Percentiles rank a stretch among this genome's conserved stretches.
These are phyloP conservation scores for Chauna torquata DNA, from an alignment of 2,113 vertebrate species.

Conservation along the genomic window DNA sequence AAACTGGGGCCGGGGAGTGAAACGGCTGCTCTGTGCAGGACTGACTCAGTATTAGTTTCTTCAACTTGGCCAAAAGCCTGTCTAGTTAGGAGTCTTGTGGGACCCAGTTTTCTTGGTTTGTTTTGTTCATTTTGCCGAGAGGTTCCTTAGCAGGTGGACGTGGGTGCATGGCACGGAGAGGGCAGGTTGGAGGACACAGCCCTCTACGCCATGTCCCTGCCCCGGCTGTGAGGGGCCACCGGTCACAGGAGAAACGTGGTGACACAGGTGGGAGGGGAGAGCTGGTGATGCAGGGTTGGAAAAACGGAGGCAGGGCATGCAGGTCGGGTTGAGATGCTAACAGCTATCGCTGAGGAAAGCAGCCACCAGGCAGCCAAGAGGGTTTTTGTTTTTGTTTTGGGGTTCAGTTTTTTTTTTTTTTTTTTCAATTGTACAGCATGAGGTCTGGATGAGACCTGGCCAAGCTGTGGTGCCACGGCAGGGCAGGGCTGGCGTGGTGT, in stretches of 20 bases:
- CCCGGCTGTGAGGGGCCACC: not conserved
- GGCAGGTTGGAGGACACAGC: not conserved
- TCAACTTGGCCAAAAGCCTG: conserved; percentile 25
- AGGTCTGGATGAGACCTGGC: not conserved
- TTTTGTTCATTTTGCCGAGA: conserved; percentile 53
- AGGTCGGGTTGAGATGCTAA: not conserved
- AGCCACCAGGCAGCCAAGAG: not conserved
- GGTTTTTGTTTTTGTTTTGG: too few relatives aligned
- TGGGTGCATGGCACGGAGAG: not conserved
- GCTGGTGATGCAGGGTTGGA: not conserved
- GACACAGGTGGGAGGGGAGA: not conserved
- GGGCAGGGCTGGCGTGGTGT: not conserved
- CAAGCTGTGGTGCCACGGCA: fast-evolving
- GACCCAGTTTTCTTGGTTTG: conserved; percentile 50
- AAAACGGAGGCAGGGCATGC: not conserved
- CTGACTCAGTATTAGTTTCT: conserved; percentile 41
- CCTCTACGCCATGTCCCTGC: not conserved
- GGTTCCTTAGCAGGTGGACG: conserved; percentile 1
- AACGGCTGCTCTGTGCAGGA: not conserved
- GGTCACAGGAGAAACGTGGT: not conserved
- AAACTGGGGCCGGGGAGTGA: not conserved
- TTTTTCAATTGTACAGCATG: not conserved
- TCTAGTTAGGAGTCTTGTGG: conserved; percentile 52
- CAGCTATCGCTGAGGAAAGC: not conserved
- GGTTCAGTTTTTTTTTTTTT: not conserved